A percentile compares a stretch with the other conserved stretches of the same genome.
Evolutionary conservation across 1,140 invertebrate genomes (phyloP).

Genomic region (Hycleus cichorii): DNA sequence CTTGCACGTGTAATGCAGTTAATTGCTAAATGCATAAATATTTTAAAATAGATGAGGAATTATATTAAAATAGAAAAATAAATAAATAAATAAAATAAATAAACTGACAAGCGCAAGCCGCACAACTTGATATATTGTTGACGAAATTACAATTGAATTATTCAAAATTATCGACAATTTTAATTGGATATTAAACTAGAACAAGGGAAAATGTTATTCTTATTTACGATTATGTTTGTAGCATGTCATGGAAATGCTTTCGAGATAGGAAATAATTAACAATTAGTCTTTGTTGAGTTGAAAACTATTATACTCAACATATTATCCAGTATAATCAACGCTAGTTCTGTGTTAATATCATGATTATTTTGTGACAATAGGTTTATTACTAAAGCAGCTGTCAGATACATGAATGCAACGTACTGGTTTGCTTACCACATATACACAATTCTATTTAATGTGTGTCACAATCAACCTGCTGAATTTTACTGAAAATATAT

Average conservation of each 20-base stretch:
- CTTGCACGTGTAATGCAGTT: conserved; percentile 35
- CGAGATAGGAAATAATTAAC: conserved; percentile 14
- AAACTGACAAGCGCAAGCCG: no score
- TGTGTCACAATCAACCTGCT: conserved; percentile 23
- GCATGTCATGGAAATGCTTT: conserved; percentile 4
- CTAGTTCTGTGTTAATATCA: conserved; percentile 21
- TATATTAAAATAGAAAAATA: background rate
- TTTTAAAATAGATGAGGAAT: conserved; percentile 19
- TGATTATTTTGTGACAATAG: conserved; percentile 31
- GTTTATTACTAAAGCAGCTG: conserved; percentile 29
- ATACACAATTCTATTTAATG: conserved; percentile 20
- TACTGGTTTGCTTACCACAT: conserved; percentile 26
- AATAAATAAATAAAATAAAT: background rate
- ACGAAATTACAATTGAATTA: no score
- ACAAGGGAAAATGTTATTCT: no score
- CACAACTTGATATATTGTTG: no score
- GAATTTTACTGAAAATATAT: conserved; percentile 10
- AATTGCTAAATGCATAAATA: conserved; percentile 37
- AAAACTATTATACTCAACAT: conserved; percentile 25
- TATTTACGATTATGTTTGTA: no score
- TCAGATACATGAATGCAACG: conserved; percentile 31
- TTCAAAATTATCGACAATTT: no score
- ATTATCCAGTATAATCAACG: conserved; percentile 22
- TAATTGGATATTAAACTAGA: no score
- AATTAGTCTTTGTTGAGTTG: conserved; percentile 22